Percentiles rank a stretch among this genome's conserved stretches.
Conservation (phyloP, 53 echinoderm and acorn worm genomes). For the Paracentrotus lividus region DNA sequence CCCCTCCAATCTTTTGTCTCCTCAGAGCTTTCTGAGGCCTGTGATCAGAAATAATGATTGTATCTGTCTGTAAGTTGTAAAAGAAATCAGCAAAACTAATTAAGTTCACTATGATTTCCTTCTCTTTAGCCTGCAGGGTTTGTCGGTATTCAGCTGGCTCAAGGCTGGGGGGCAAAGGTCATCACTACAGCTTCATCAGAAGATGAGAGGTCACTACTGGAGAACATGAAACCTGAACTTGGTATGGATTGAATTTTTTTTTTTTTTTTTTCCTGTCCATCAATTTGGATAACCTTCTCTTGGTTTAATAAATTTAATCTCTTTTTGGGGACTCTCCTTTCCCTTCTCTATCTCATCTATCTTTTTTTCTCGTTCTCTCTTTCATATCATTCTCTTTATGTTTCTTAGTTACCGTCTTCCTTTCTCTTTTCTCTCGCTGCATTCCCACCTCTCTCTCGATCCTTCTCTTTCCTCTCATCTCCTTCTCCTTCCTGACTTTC, state of each 20-base stretch:
- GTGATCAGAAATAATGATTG: no score
- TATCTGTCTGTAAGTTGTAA: no score
- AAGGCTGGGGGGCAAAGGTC: slow-evolving; percentile 97
- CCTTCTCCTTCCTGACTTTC: not conserved
- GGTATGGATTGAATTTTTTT: slow-evolving; percentile 71
- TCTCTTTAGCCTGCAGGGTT: slow-evolving; percentile 77
- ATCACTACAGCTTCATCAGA: slow-evolving; percentile 84
- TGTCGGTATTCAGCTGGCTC: slow-evolving; percentile 89
- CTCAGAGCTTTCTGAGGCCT: no score
- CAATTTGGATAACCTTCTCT: not conserved
- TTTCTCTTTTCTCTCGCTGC: not conserved
- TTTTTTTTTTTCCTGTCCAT: not conserved
- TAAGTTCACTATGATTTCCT: no score
- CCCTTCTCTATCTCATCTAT: not conserved
- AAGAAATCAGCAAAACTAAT: no score
- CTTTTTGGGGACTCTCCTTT: not conserved
- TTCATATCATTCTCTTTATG: no score
- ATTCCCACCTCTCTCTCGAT: not conserved
- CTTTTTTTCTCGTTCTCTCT: not conserved
- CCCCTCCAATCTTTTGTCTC: no score
- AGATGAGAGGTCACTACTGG: slow-evolving; percentile 82
- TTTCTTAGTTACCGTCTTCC: not conserved
- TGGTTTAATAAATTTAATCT: not conserved
- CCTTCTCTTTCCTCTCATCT: not conserved
- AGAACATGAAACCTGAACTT: slow-evolving; percentile 85